Evolutionary conservation across 2,113 vertebrate genomes (phyloP), one percentile per base, ranked within the genome.

Genomic region (Vicugna pacos): DNA sequence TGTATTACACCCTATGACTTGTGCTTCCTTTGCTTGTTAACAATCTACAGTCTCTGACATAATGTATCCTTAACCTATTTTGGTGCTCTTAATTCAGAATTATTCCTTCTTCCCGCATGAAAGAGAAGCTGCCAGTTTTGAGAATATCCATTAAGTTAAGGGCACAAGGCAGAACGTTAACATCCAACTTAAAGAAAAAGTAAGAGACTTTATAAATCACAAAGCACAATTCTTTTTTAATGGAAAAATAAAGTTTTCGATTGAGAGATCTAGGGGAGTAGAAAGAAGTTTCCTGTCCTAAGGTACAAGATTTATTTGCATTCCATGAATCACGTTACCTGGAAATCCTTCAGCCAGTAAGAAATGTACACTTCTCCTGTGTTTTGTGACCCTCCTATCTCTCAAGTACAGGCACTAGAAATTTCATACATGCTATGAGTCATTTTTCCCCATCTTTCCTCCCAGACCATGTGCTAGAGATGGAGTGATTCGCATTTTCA

Each of bases 141-240:
- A 89, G 96, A 98, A 97, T 95, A 97, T 87, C 97, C 97, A 92
- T 97, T 98, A 98, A 97, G 95, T 95, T 54, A 96, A 96, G 93
- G 70, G 96, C 64, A 96, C 14, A 85, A 95, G 89, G 95, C 98
- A 97, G 92, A 97, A 96, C 11, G 5, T 92, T 97, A 77, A 88
- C 79, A 30, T 98, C 98, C 98, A 92, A 98, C 85, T 69, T 95
- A 87, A 50, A 10, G 30, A 48, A 32, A 86, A 91, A 93, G 46
- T 81, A 80, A 35, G 24, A 30, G 84, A 90, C 75, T 2, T 9
- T 93, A 91, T 67, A 93, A 89, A 80, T 93, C 92, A 12, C 0
- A n/a, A 15, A 85, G 80, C 24, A 82, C 96, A 69, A 81, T 90
- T 35, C 20, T 81, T 96, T 86, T 95, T 92, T 92, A 97, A 87